Evolutionary conservation across 2,888 invertebrate genomes (phyloP).

Genomic region (Heliconius aoede): DNA sequence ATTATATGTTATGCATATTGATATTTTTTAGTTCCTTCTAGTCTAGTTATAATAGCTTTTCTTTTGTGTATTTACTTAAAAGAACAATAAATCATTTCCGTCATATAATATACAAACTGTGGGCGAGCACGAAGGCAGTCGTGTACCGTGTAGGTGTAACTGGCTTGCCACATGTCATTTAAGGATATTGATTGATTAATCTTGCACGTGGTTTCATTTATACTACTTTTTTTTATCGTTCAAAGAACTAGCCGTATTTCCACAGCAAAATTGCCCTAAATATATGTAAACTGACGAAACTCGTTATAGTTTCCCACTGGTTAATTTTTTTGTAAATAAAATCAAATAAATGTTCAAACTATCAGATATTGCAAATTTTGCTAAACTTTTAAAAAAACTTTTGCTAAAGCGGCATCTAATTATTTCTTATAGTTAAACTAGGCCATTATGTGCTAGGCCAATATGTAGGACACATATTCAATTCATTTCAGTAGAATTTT

Average conservation of each 20-base stretch:
- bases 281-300: not conserved
- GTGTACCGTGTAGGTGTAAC: conserved; percentile 57
- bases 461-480: too few relatives aligned
- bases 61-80: conserved; percentile 12
- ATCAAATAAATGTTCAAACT: not conserved
- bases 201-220: conserved; percentile 35
- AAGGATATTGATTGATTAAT: conserved; percentile 43
- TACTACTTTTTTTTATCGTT: not conserved
- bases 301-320: not conserved
- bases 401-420: too few relatives aligned
- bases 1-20: not conserved
- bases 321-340: not conserved
- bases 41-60: conserved; percentile 5
- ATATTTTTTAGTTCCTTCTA: not conserved
- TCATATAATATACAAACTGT: conserved; percentile 62
- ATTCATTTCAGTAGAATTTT: too few relatives aligned
- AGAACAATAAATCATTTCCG: conserved; percentile 58
- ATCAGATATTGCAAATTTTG: too few relatives aligned
- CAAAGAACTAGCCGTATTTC: not conserved
- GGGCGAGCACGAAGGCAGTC: conserved; percentile 66
- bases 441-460: too few relatives aligned
- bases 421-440: too few relatives aligned
- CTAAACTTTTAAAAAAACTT: too few relatives aligned
- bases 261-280: not conserved
- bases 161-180: conserved; percentile 52